A percentile compares a stretch with the other conserved stretches of the same genome.
phyloP scores from a whole-genome alignment of 2,797 vertebrate species.

The Notamacropus eugenii region DNA sequence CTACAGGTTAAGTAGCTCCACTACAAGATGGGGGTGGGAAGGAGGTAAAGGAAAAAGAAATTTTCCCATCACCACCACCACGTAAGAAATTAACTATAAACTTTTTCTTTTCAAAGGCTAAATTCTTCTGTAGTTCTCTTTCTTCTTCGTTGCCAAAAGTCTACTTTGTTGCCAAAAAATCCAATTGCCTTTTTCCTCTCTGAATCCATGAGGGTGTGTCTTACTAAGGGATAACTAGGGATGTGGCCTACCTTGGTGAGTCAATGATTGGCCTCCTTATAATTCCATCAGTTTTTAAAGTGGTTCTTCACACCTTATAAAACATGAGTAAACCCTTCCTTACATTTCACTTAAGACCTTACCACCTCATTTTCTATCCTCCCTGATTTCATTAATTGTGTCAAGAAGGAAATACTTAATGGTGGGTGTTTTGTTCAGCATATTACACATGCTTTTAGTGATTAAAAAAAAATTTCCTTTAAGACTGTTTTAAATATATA shows the following conservation, averaged over 20 bases:
- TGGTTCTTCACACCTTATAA: background rate
- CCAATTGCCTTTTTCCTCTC: background rate
- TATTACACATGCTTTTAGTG: background rate
- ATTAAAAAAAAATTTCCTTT: background rate
- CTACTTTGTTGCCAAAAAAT: background rate
- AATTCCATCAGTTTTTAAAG: background rate
- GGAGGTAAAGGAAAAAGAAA: background rate
- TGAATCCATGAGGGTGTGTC: background rate
- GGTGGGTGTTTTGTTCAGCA: background rate
- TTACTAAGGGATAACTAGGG: background rate
- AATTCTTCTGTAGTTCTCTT: background rate
- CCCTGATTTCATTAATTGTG: background rate
- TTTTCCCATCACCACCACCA: background rate
- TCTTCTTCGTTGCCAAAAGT: background rate
- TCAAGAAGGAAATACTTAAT: background rate
- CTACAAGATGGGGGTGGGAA: background rate
- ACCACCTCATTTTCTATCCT: background rate
- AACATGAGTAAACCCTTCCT: background rate
- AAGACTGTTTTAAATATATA: background rate
- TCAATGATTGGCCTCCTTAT: background rate
- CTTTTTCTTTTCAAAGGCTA: background rate
- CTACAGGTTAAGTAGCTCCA: background rate
- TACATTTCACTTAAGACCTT: background rate
- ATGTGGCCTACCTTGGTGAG: background rate
- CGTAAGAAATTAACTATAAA: background rate